Conservation (phyloP, 2,797 vertebrate genomes). For the Decapterus maruadsi region DNA sequence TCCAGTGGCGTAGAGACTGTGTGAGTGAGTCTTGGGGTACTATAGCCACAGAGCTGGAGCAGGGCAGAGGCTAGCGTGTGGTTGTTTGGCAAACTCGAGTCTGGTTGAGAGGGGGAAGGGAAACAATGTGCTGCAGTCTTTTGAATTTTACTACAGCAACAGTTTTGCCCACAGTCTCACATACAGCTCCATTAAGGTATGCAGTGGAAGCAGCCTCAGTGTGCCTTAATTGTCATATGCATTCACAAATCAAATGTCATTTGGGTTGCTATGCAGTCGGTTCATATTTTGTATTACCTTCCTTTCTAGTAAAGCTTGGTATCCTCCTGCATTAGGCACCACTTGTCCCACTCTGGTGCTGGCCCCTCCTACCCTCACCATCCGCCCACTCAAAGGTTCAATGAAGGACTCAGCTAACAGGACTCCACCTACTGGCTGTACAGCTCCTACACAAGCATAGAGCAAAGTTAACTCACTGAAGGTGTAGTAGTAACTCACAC, state of each 20-base stretch:
- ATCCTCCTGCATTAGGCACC: constrained; percentile 85
- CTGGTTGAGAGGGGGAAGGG: background rate
- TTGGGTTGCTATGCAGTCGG: background rate
- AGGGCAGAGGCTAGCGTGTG: too few relatives aligned
- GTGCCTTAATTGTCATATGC: too few relatives aligned
- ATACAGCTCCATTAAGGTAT: background rate
- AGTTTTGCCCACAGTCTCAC: too few relatives aligned
- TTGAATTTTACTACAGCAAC: too few relatives aligned
- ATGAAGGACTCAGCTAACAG: constrained; percentile 87
- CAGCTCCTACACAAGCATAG: constrained; percentile 80
- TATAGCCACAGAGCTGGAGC: too few relatives aligned
- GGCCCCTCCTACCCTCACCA: constrained; percentile 81
- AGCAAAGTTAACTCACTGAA: background rate
- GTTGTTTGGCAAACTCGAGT: too few relatives aligned
- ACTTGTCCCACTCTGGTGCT: constrained; percentile 74
- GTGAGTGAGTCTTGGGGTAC: too few relatives aligned
- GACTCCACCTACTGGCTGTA: constrained; percentile 89
- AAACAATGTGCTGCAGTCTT: too few relatives aligned
- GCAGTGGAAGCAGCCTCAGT: background rate
- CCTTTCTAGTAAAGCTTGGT: constrained; percentile 85
- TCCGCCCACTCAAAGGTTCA: constrained; percentile 89
- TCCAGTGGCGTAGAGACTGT: too few relatives aligned
- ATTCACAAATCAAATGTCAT: background rate
- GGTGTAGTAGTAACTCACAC: background rate
- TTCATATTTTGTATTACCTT: constrained; percentile 59